These are phyloP conservation scores for Gymnarchus niloticus DNA, from an alignment of 2,113 vertebrate genomes.

Conservation along the genomic window DNA sequence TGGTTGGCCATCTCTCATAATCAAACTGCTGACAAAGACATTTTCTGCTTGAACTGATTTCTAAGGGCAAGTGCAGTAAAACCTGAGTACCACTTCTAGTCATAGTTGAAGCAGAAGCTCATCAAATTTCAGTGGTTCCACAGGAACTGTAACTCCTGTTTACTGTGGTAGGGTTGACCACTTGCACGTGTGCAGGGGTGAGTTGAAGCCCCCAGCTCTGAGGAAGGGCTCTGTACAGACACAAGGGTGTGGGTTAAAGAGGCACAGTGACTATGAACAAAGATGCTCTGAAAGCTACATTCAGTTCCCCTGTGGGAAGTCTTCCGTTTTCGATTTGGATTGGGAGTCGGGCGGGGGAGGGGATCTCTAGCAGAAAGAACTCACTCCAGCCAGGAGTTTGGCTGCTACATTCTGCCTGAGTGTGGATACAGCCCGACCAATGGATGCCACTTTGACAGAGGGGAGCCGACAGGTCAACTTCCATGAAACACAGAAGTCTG, in stretches of 20 bases:
- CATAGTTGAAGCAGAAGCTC: neutral
- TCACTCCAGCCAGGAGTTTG: neutral
- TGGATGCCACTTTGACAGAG: neutral
- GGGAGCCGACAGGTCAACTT: neutral
- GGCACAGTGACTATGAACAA: constrained; percentile 49
- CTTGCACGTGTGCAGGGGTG: neutral
- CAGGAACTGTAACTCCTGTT: neutral
- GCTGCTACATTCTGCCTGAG: neutral
- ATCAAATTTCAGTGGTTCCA: too few relatives aligned
- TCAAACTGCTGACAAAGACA: neutral
- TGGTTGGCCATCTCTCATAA: neutral
- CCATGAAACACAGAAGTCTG: neutral
- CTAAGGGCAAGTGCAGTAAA: neutral
- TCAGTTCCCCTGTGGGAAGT: constrained; percentile 45
- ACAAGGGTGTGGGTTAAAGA: constrained; percentile 46
- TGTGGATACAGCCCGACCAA: neutral
- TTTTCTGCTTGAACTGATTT: neutral
- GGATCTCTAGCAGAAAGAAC: neutral
- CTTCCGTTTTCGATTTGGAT: constrained; percentile 30
- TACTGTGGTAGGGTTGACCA: neutral
- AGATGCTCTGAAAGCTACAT: constrained; percentile 40
- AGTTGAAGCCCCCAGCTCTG: neutral
- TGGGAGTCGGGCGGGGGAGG: too few relatives aligned
- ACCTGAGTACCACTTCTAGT: neutral
- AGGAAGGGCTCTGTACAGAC: constrained; percentile 11